Percentiles rank a stretch among this genome's conserved stretches.
Conservation (phyloP, 2,888 invertebrate genomes). For the Reticulitermes lucifugus region DNA sequence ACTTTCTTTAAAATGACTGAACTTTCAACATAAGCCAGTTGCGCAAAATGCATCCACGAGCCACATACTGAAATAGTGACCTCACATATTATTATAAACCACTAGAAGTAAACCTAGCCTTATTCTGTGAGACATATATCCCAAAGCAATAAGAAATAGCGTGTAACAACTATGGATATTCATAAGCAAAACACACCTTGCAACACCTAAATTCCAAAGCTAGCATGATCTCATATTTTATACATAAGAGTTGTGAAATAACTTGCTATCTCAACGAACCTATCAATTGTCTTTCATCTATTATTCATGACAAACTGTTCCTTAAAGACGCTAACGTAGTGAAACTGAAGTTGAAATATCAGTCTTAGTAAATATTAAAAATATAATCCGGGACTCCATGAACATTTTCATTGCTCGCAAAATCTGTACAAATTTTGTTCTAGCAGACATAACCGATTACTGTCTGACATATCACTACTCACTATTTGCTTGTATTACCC, state of each 20-base stretch:
- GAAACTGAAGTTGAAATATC: too few relatives aligned
- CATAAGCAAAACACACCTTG: background rate
- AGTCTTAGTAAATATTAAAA: too few relatives aligned
- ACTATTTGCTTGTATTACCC: too few relatives aligned
- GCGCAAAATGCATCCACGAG: background rate
- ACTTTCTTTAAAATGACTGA: background rate
- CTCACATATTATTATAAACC: background rate
- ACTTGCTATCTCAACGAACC: background rate
- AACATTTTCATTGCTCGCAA: too few relatives aligned
- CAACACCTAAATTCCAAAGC: background rate
- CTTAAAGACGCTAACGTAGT: too few relatives aligned
- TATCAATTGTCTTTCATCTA: background rate
- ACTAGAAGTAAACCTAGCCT: background rate
- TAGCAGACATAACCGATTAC: too few relatives aligned
- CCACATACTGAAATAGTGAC: background rate
- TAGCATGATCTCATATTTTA: background rate
- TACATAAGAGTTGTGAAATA: background rate
- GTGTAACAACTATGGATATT: background rate
- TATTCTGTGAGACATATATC: too few relatives aligned
- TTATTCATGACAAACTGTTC: background rate
- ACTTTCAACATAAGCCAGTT: background rate
- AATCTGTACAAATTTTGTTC: too few relatives aligned
- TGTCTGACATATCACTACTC: too few relatives aligned
- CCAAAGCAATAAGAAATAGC: background rate
- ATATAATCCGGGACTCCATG: too few relatives aligned